phyloP scores from a whole-genome alignment of 2,888 invertebrate species.

The Chironomus tentans region DNA sequence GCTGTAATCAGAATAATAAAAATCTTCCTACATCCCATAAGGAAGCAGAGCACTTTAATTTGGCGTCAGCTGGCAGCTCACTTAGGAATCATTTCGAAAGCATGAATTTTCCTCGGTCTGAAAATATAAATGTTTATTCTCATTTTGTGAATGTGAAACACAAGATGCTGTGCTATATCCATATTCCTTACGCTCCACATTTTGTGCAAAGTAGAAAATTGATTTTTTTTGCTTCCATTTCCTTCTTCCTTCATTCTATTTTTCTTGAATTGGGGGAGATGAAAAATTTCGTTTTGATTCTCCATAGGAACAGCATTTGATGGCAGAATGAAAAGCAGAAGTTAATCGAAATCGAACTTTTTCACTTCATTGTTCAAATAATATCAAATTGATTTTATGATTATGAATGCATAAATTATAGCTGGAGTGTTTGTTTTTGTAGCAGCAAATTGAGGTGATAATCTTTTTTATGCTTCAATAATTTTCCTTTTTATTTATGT shows the following conservation, averaged over 20 bases:
- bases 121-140: conserved; percentile 12
- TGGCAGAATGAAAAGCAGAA: neutral
- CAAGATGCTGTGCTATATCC: neutral
- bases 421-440: neutral
- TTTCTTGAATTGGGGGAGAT: too few species aligned
- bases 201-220: too few species aligned
- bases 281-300: neutral
- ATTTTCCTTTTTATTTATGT: neutral
- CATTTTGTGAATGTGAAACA: neutral
- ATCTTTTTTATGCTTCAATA: neutral
- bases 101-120: neutral
- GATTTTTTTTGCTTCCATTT: neutral
- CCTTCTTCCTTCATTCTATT: too few species aligned
- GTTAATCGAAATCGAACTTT: conserved; percentile 12
- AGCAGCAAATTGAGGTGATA: neutral
- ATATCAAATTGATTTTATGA: conserved; percentile 18
- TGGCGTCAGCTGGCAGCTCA: conserved; percentile 28
- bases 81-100: conserved; percentile 22
- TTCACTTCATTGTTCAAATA: conserved; percentile 21
- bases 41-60: conserved; percentile 17
- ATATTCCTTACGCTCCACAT: too few species aligned
- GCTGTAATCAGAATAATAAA: conserved; percentile 18
- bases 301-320: neutral
- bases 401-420: conserved; percentile 20
- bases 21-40: neutral